phyloP scores from a whole-genome alignment of 2,797 vertebrate genomes.

The Oryzias dopingdopingensis region DNA sequence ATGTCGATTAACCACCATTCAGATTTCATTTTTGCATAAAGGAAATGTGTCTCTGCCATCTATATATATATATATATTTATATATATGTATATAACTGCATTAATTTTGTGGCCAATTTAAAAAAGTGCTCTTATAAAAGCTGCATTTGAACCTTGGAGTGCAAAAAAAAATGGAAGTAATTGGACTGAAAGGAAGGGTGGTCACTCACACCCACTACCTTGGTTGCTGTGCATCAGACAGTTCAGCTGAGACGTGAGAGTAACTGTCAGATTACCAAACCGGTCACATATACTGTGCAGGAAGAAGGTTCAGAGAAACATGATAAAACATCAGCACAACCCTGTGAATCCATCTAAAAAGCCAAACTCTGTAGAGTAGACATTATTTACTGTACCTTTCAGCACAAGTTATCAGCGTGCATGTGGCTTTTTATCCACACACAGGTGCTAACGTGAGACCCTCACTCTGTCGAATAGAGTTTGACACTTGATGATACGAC shows the following conservation, averaged over 20 bases:
- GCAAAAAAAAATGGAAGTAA: slow-evolving; percentile 16
- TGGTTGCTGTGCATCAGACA: slow-evolving; percentile 6
- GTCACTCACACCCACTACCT: slow-evolving; percentile 16
- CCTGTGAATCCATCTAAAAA: not conserved
- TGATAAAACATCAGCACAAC: slow-evolving; percentile 9
- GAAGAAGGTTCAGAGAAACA: slow-evolving; percentile 3
- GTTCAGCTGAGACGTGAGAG: slow-evolving; percentile 16
- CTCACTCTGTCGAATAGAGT: not conserved
- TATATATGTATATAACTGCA: not conserved
- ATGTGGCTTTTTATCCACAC: not conserved
- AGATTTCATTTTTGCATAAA: too few species aligned
- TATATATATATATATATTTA: too few species aligned
- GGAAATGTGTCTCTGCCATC: too few species aligned
- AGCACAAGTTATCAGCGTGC: not conserved
- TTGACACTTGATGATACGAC: too few species aligned
- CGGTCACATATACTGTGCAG: slow-evolving; percentile 6
- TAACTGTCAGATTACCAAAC: slow-evolving; percentile 26
- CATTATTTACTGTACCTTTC: not conserved
- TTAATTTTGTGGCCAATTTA: slow-evolving; percentile 1
- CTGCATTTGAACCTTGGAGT: slow-evolving; percentile 18
- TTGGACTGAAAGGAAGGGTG: slow-evolving; percentile 24
- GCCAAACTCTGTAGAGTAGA: not conserved
- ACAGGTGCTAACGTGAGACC: not conserved
- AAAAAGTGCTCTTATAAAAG: slow-evolving; percentile 2
- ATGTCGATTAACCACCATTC: too few species aligned